Evolutionary conservation across 2,113 vertebrate genomes (phyloP), one percentile per base, ranked within the genome.

Genomic region (Condylura cristata): DNA sequence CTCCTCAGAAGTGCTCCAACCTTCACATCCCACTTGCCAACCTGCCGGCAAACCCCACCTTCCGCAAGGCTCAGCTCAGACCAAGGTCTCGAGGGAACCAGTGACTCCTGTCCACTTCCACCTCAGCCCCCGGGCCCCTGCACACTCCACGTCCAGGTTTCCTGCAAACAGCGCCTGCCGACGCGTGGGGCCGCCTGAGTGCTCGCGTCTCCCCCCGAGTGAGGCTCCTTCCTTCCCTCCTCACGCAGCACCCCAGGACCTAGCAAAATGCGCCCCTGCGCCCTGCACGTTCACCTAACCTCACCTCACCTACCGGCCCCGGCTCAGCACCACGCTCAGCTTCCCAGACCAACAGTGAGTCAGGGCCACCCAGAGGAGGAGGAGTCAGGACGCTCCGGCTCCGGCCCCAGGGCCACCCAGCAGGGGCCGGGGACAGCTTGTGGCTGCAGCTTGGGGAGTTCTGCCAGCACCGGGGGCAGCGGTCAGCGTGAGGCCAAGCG

Each of bases 201-300:
- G 12, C 74, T 70, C 3, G 11, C 0, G 14, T 13, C 10, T 32
- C 18, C 46, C 10, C 24, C 18, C 34, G 37, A 26, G 66, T 24
- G 48, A 80, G 44, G 32, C 10, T 20, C 71, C 22, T 22, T 30
- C 71, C 22, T 22, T 30, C n/a, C 32, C 34, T 28, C 18, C 60
- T 10, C 10, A 60, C 0, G 26, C 2, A 8, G 65, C 11, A 72
- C 2, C 28, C 46, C 39, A 28, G 37, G 9, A 10, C 41, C 68
- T 32, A 34, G 24, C 28, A 61, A 20, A 58, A 58, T 0, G 13
- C 32, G 51, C 10, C 30, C 1, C 37, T 8, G 4, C 1, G 0
- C 0, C 0, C 61, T 8, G 34, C 41, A 5, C 3, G 14, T 11
- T 12, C 70, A 28, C 3, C 26, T 79, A 72, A 65, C 37, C 56